Evolutionary conservation across 2,113 vertebrate genomes (phyloP).

Genomic region (Lagopus muta): DNA sequence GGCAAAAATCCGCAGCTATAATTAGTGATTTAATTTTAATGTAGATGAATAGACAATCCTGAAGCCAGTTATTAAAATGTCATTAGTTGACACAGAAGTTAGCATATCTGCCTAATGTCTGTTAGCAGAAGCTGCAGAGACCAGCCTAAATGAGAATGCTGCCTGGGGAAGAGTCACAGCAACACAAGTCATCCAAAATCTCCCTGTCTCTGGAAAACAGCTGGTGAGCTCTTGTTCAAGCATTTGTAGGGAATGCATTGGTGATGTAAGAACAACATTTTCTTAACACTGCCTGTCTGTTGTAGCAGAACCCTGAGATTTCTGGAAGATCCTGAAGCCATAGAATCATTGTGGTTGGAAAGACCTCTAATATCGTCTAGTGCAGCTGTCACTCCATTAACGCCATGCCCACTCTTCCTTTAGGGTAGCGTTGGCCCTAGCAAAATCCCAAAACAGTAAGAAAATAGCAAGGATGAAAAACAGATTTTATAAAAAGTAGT

Average conservation of each 20-base stretch:
- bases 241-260: not conserved
- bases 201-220: slow-evolving; percentile 5
- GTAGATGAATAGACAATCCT: slow-evolving; percentile 64
- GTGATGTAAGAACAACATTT: not conserved
- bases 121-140: slow-evolving; percentile 45
- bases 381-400: not conserved
- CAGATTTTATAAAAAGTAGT: not conserved
- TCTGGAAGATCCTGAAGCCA: not conserved
- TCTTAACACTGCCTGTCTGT: not conserved
- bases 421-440: not conserved
- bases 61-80: slow-evolving; percentile 69
- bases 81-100: slow-evolving; percentile 59
- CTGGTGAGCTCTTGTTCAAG: not conserved
- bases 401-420: not conserved
- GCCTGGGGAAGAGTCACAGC: not conserved
- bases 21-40: slow-evolving; percentile 68
- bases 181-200: not conserved
- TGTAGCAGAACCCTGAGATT: not conserved
- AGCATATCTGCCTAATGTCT: slow-evolving; percentile 31
- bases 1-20: slow-evolving; percentile 55
- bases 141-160: slow-evolving; percentile 12
- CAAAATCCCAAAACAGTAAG: not conserved
- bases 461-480: not conserved
- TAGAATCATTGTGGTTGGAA: not conserved
- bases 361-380: not conserved